These are phyloP conservation scores for Anas bahamensis DNA, from an alignment of 2,797 vertebrate species.

Conservation along the genomic window DNA sequence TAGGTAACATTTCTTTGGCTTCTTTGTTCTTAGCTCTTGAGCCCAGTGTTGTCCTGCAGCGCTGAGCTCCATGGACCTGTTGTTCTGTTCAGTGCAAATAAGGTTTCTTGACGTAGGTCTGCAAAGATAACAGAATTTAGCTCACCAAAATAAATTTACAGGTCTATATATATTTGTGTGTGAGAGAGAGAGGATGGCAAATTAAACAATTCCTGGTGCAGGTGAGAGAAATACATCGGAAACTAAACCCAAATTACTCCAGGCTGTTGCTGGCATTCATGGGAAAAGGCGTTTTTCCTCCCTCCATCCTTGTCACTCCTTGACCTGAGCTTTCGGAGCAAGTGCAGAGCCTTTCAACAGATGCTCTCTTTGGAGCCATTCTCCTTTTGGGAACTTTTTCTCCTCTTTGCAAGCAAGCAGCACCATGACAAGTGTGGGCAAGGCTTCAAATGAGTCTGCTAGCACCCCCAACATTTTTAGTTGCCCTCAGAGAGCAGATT, in stretches of 20 bases:
- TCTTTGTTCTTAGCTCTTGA: neutral
- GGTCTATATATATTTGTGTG: neutral
- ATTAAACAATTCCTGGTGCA: neutral
- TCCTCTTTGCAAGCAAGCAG: neutral
- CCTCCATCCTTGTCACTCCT: neutral
- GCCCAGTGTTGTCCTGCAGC: neutral
- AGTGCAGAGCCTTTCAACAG: neutral
- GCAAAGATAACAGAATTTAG: neutral
- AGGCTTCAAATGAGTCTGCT: neutral
- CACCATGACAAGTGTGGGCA: neutral
- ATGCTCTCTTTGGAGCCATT: neutral
- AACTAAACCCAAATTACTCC: neutral
- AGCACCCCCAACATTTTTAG: neutral
- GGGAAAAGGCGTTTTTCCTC: constrained; percentile 6
- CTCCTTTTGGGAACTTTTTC: neutral
- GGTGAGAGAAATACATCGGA: neutral
- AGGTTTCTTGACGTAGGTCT: neutral
- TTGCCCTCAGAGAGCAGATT: neutral
- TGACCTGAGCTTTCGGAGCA: neutral
- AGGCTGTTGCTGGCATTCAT: neutral
- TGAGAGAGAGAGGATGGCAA: neutral
- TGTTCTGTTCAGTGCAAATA: neutral
- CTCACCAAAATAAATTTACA: neutral
- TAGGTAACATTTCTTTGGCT: neutral
- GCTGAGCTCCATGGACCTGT: neutral